Percentiles rank a stretch among this genome's conserved stretches.
Conservation (phyloP, 2,797 vertebrate genomes). For the Crypturellus tataupa region DNA sequence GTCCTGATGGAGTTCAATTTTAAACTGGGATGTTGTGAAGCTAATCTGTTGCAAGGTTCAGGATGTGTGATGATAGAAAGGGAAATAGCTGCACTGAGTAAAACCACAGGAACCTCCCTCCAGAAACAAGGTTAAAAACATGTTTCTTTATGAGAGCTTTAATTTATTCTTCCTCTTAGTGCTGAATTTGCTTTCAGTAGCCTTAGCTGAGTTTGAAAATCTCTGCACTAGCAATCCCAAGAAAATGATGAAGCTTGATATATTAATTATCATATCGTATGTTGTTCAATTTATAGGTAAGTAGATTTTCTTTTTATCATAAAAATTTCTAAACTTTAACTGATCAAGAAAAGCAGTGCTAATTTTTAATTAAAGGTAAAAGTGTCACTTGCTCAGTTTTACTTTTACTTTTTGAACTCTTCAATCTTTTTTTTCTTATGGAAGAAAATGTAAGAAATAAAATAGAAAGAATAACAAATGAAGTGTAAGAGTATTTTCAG, state of each 20-base stretch:
- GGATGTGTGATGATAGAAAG: neutral
- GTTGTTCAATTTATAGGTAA: conserved; percentile 6
- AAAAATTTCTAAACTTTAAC: neutral
- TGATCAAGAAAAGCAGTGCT: neutral
- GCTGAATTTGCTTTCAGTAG: neutral
- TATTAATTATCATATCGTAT: neutral
- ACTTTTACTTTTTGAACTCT: neutral
- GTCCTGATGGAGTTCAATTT: neutral
- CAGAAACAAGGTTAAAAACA: conserved; percentile 15
- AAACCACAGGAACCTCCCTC: conserved; percentile 50
- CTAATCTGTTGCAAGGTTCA: neutral
- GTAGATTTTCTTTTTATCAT: neutral
- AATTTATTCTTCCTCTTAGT: neutral
- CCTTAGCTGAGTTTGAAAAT: neutral
- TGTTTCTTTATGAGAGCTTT: neutral
- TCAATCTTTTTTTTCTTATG: neutral
- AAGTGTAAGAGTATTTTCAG: neutral
- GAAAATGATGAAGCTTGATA: neutral
- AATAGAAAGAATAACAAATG: fast-evolving
- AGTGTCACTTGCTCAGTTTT: neutral
- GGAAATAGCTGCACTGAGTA: neutral
- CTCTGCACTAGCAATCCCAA: neutral
- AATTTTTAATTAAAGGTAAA: neutral
- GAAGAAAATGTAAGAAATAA: neutral
- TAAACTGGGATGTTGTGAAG: neutral